Evolutionary conservation across 1,140 invertebrate genomes (phyloP), one percentile per base, ranked within the genome.

Genomic region (Lordiphosa collinella): DNA sequence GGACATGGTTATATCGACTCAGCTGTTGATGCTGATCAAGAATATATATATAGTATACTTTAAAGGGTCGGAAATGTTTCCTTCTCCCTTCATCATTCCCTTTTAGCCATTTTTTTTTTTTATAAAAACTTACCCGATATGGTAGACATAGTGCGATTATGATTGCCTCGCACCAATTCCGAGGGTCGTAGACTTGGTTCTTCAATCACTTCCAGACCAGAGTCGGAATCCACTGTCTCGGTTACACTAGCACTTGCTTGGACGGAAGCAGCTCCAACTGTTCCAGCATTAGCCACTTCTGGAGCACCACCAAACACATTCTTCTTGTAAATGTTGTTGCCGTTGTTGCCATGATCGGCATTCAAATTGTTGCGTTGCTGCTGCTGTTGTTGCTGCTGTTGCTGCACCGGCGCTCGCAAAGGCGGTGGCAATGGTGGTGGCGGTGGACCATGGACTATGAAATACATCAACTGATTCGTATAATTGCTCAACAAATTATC

Each of bases 391-490:
- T 82, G 54, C 22, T 55, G 61, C 0, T 72, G 84, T 31, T 65
- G 82, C 37, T 56, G 58, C 16, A 71, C 61, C 62, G 90, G 76
- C 59, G 90, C 88, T 63, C 89, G 86, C 22, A 91, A 68, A 2
- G 90, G 91, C 1, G 91, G 91, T 2, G 92, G 92, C 25, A 93
- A 91, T 0, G 93, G 93, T 0, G 93, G 92, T 1, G 93, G 92
- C 1, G 92, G 92, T 5, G 92, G 91, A 0, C 92, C 88, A 56
- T 69, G 86, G 0, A 59, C 87, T 88, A n/a, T 4, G n/a, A 4
- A 46, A n/a, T 18, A n/a, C 0, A 3, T 8, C 9, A 52, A 37
- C 40, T 4, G 4, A 32, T 55, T 29, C 8, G 8, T 11, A 50
- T 1, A 31, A 8, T 55, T 13, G 14, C 8, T 35, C 3, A 43